These are phyloP conservation scores for Eulemur rubriventer DNA, from an alignment of 2,797 vertebrate species.

Conservation along the genomic window DNA sequence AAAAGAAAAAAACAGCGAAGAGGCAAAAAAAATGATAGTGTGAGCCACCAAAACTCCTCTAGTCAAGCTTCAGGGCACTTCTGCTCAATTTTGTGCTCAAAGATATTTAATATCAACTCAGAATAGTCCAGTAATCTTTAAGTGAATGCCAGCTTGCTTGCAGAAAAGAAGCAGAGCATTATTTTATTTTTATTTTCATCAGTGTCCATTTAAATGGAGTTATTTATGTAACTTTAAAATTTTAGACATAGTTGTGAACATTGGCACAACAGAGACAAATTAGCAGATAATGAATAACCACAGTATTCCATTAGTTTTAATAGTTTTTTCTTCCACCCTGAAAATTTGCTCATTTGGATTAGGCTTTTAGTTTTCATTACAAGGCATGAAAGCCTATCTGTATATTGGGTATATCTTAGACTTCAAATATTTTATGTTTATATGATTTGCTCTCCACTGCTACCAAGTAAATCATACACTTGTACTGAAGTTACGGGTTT, in stretches of 20 bases:
- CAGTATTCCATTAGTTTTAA: not conserved
- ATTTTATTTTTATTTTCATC: slow-evolving; percentile 16
- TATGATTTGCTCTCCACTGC: not conserved
- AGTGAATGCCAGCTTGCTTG: not conserved
- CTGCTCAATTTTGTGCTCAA: not conserved
- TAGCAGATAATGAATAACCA: not conserved
- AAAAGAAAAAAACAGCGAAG: not conserved
- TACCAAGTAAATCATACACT: not conserved
- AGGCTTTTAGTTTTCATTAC: slow-evolving; percentile 38
- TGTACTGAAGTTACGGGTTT: not conserved
- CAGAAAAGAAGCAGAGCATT: not conserved
- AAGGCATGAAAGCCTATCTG: not conserved
- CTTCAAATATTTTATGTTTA: slow-evolving; percentile 36
- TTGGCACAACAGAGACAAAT: not conserved
- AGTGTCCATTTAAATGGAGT: not conserved
- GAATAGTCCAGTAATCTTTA: not conserved
- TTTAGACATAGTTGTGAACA: not conserved
- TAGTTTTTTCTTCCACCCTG: not conserved
- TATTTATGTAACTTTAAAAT: not conserved
- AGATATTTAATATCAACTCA: not conserved
- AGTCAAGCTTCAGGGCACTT: not conserved
- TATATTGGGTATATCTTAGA: not conserved
- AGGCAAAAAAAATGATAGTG: not conserved
- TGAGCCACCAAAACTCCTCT: not conserved
- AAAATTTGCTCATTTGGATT: slow-evolving; percentile 10